Base-by-base conservation (phyloP, 2,888 invertebrate genomes). In the Volucella bombylans region DNA sequence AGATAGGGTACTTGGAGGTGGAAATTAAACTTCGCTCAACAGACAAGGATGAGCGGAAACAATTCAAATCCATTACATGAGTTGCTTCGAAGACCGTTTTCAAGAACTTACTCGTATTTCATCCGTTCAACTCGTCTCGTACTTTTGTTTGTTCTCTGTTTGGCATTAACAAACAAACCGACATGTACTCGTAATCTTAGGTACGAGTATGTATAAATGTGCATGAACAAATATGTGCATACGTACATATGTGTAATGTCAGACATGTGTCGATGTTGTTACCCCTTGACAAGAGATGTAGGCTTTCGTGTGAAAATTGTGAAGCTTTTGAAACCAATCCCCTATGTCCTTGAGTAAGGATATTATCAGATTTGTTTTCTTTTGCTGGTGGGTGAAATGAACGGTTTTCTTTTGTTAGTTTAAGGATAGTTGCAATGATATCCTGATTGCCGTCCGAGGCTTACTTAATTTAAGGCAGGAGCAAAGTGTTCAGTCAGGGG, bases 311-410 rank as follows among this genome's bases (percentile, higher is more conserved):
- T 72, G 57, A 79, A 68, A 73, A 68, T 68, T 82, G 73, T 31
- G 47, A 69, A 79, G 79, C 41, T 82, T 6, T 6, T 62, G 6
- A 72, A 72, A 72, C 55, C 61, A 15, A 68, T 49, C 57, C 71
- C 71, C 65, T 54, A 61, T 62, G 47, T 67, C 57, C 68, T 79
- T 79, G 74, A 67, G 71, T 55, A 54, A 55, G 54, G 74, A 69
- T 74, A 65, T 83, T 73, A 83, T 80, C 74, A 71, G 74, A 83
- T 74, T 71, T 74, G 79, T 65, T 68, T 68, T 57, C 31, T 69
- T 31, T 49, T 43, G 31, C 50, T 61, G 54, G 45, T 14, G 11
- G 54, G 31, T 23, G n/a, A n/a, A n/a, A n/a, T n/a, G n/a, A n/a
- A n/a, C 18, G 18, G 2, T 23, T 23, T 23, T 23, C 0, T 23